Base-by-base conservation (phyloP, 2,113 vertebrate species). In the Pogona vitticeps region DNA sequence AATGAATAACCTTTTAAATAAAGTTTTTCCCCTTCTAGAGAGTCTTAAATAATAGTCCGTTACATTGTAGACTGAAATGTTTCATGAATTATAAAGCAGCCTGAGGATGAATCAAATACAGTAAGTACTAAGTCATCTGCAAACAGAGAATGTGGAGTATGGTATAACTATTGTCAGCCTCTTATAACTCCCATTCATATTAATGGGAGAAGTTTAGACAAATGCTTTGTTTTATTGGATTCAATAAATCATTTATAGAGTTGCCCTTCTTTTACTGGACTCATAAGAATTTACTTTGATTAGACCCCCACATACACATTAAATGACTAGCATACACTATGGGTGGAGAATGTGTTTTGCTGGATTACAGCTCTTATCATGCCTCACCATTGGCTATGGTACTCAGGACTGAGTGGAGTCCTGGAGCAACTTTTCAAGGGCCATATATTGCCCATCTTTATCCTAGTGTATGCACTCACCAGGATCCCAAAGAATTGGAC, bases 1-100 rank as follows among this genome's bases (percentile, higher is more conserved):
- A 61, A 26, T 86, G 52, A 40, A 73, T 86, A 59, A 80, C 67
- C 78, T 61, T 86, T 86, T 70, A 86, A 31, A 58, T 70, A 59
- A 84, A 65, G 28, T n/a, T 75, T 18, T 58, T 18, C 17, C 23
- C 20, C 2, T 31, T 78, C 58, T 42, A 72, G 67, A 42, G 61
- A 72, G 56, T 42, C 85, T 80, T 86, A 86, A 72, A 80, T 86
- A 86, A 73, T 58, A 17, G 38, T 15, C 78, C 23, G 28, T 78
- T 80, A 46, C 75, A 21, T 3, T 77, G 33, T n/a, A 36, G 65
- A 52, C 13, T 77, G 33, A 67, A 87, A 77, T 26, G 33, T 86
- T n/a, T 10, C 23, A 46, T 72, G 76, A 79, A 72, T 61, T 70
- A 59, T 72, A 83, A 72, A 83, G 14, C 33, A 73, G 82, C 28